Evolutionary conservation across 2,797 vertebrate species (phyloP), one percentile per base, ranked within the genome.

Genomic region (Dallia pectoralis): DNA sequence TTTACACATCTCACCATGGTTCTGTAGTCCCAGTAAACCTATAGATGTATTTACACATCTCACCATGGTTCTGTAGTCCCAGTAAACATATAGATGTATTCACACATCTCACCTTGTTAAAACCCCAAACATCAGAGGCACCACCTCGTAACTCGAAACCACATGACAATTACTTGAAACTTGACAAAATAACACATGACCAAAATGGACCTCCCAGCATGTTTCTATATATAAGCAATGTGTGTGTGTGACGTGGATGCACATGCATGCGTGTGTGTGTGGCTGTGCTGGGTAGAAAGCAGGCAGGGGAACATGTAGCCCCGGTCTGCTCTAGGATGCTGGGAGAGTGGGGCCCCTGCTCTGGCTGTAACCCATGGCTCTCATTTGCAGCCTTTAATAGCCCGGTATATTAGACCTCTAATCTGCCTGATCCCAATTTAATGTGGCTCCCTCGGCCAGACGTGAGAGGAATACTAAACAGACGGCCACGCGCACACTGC

Each of bases 371-470:
- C 90, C 92, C 92, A 90, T 89, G 88, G 89, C 95, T 96, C 95
- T 97, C 95, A 97, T 97, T 96, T 96, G 95, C 95, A 96, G 96
- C 93, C 89, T 87, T 93, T 96, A 96, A 97, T 95, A 94, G 95
- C 85, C 66, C 89, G 89, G 94, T 94, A 96, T 96, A 97, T 97
- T 97, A 96, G 91, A 93, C 94, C 40, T 95, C 95, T 97, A 98
- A 98, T 98, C 97, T 97, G 91, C 92, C 94, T 98, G 96, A 98
- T 98, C 96, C 97, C 89, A 92, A 94, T 97, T 98, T 97, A 98
- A 98, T 97, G 95, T 92, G 87, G 94, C 95, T 95, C 93, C 94
- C 91, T 89, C 86, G 69, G 78, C 83, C 81, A 86, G 89, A 93
- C 91, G 92, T 93, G 93, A 93, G 89, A 77, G 73, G 94, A 90